Conservation (phyloP, 2,888 invertebrate genomes). For the Bruchidius siliquastri region DNA sequence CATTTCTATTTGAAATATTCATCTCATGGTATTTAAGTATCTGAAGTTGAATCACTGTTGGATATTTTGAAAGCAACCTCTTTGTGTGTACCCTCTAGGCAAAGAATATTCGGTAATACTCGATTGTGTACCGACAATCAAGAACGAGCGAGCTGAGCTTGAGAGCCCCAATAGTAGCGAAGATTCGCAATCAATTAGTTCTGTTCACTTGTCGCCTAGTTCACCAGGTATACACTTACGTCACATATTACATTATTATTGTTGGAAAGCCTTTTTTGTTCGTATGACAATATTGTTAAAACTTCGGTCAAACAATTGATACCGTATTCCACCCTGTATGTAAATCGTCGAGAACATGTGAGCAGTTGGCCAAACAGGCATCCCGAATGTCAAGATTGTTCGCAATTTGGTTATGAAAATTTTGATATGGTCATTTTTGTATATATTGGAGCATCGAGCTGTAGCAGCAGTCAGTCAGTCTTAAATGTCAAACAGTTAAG, state of each 20-base stretch:
- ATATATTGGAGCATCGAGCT: too few relatives aligned
- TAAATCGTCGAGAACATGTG: too few relatives aligned
- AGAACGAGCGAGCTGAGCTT: not conserved
- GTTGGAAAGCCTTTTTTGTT: not conserved
- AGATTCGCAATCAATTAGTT: not conserved
- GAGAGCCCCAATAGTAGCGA: not conserved
- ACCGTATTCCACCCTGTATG: too few relatives aligned
- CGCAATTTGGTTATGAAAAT: too few relatives aligned
- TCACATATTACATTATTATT: not conserved
- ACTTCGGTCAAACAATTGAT: too few relatives aligned
- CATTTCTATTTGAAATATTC: not conserved
- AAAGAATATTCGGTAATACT: slow-evolving; percentile 1
- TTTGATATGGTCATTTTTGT: too few relatives aligned
- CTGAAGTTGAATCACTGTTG: not conserved
- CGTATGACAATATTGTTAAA: not conserved
- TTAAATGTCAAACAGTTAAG: too few relatives aligned
- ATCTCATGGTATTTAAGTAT: not conserved
- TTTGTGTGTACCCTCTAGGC: not conserved
- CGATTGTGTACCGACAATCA: not conserved
- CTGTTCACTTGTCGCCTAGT: not conserved
- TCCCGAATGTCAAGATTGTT: too few relatives aligned
- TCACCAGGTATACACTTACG: not conserved
- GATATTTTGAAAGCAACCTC: not conserved
- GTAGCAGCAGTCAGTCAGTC: too few relatives aligned
- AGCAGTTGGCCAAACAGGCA: too few relatives aligned